A percentile compares a stretch with the other conserved stretches of the same genome.
These are phyloP conservation scores for Siniperca knerii DNA, from an alignment of 2,113 vertebrate species.

Conservation along the genomic window DNA sequence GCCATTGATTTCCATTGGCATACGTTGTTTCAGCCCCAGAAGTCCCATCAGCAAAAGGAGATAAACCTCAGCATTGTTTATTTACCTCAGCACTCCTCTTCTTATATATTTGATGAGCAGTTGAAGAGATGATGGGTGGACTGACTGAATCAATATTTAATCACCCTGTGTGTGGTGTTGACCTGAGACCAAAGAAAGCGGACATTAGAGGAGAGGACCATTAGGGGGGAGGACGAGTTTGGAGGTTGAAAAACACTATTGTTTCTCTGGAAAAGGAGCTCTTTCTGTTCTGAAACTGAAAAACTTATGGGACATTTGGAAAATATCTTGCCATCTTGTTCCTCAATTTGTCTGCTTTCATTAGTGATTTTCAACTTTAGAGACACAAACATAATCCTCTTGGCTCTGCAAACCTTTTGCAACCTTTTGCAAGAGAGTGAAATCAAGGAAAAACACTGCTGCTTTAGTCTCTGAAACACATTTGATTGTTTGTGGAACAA, in stretches of 20 bases:
- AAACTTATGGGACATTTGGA: background rate
- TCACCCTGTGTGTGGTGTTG: conserved; percentile 32
- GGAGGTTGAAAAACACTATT: background rate
- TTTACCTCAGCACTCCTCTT: background rate
- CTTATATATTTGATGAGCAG: conserved; percentile 54
- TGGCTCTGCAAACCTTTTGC: background rate
- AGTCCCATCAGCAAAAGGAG: conserved; percentile 32
- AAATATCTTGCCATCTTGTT: background rate
- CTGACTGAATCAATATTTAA: conserved; percentile 70
- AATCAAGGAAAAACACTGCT: background rate
- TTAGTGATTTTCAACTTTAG: background rate
- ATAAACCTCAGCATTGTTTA: conserved; percentile 28
- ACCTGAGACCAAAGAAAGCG: conserved; percentile 12
- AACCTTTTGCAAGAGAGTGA: background rate
- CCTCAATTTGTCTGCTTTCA: background rate
- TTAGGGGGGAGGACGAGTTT: background rate
- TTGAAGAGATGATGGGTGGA: conserved; percentile 33
- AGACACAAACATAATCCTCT: conserved; percentile 2
- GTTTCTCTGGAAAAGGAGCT: background rate
- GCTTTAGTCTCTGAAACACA: background rate
- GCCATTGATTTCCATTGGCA: conserved; percentile 38
- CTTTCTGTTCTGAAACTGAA: background rate
- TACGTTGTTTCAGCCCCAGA: conserved; percentile 16
- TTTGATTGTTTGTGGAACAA: background rate
- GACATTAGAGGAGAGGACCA: background rate